phyloP scores from a whole-genome alignment of 2,888 invertebrate species.

The Ornithoptera alexandrae region DNA sequence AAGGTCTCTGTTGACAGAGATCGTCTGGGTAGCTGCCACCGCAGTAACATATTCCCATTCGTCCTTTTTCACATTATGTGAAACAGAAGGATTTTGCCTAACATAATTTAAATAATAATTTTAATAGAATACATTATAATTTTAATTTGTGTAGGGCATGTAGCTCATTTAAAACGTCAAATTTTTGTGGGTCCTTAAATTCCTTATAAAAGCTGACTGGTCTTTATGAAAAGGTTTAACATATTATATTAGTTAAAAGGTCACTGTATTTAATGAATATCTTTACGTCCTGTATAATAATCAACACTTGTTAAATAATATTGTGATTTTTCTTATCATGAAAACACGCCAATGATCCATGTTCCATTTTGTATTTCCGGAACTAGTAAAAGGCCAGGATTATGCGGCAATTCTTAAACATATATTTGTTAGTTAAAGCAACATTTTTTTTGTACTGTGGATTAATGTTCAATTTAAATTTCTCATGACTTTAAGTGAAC shows the following conservation, averaged over 20 bases:
- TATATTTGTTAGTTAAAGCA: too few relatives aligned
- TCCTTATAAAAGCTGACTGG: slow-evolving; percentile 10
- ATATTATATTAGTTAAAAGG: slow-evolving; percentile 15
- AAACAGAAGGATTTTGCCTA: too few relatives aligned
- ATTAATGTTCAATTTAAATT: too few relatives aligned
- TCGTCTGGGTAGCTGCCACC: too few relatives aligned
- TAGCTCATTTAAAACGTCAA: slow-evolving; percentile 9
- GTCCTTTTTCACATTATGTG: too few relatives aligned
- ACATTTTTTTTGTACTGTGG: too few relatives aligned
- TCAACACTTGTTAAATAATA: slow-evolving; percentile 1
- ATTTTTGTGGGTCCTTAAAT: slow-evolving; percentile 15
- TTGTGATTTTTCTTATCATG: background rate
- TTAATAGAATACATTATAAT: background rate
- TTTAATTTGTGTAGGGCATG: slow-evolving; percentile 1
- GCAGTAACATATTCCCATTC: too few relatives aligned
- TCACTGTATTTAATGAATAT: slow-evolving; percentile 12
- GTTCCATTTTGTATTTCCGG: background rate
- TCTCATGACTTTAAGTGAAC: too few relatives aligned
- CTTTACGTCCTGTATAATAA: slow-evolving; percentile 11
- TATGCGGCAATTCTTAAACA: too few relatives aligned
- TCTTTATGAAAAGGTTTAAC: slow-evolving; percentile 17
- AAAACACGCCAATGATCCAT: background rate
- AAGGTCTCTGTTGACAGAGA: too few relatives aligned
- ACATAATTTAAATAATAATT: background rate
- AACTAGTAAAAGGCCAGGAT: too few relatives aligned